Conservation (phyloP, 2,888 invertebrate genomes). For the Brachyopa scutellaris region DNA sequence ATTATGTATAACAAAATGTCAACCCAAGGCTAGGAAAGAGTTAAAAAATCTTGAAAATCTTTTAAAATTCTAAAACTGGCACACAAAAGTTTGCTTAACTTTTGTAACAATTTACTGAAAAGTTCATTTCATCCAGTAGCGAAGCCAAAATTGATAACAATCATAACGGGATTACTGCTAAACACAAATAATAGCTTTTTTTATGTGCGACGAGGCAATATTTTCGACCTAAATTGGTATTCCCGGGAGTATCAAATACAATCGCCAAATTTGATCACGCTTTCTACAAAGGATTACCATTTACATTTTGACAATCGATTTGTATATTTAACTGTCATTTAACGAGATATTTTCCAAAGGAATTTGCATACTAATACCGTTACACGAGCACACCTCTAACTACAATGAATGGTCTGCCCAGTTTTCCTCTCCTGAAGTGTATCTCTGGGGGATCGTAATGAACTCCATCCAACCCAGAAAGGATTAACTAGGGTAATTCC, state of each 20-base stretch:
- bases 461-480: neutral
- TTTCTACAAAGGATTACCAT: neutral
- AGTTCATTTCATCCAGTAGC: too few species aligned
- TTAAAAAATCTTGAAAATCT: too few species aligned
- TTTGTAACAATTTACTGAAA: too few species aligned
- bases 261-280: neutral
- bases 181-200: too few species aligned
- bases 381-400: neutral
- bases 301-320: conserved; percentile 47
- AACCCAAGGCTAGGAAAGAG: too few species aligned
- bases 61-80: too few species aligned
- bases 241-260: neutral
- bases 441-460: conserved; percentile 1
- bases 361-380: conserved; percentile 39
- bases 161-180: neutral
- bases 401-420: neutral
- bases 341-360: neutral
- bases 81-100: too few species aligned
- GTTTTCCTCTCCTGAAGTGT: neutral
- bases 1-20: too few species aligned
- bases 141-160: too few species aligned
- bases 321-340: conserved; percentile 22
- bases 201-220: too few species aligned
- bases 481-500: conserved; percentile 12
- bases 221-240: neutral